Conservation (phyloP, 2,113 vertebrate genomes). For the Carassius gibelio region DNA sequence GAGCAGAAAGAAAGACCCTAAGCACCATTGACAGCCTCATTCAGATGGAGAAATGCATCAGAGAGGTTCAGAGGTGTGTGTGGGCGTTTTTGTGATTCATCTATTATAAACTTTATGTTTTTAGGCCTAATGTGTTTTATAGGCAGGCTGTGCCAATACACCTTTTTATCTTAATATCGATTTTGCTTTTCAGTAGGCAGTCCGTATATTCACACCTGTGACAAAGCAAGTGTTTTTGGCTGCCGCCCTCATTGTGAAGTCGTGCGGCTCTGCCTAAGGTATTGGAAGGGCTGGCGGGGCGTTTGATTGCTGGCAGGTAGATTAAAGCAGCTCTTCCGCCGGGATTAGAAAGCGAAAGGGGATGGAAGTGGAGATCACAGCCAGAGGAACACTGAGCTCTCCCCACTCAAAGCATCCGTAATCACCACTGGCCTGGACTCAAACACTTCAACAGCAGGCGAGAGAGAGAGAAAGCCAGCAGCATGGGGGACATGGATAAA, state of each 20-base stretch:
- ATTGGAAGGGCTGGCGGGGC: conserved; percentile 60
- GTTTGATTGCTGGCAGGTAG: conserved; percentile 75
- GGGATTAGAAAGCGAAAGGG: conserved; percentile 59
- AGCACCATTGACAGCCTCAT: conserved; percentile 41
- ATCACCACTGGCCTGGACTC: conserved; percentile 29
- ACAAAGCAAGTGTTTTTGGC: conserved; percentile 40
- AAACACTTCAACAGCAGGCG: conserved; percentile 14
- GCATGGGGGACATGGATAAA: conserved; percentile 5
- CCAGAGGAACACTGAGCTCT: conserved; percentile 34
- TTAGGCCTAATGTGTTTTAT: not conserved
- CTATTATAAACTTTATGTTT: not conserved
- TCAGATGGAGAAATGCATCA: conserved; percentile 32
- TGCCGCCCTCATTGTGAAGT: conserved; percentile 65
- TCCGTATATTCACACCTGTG: not conserved
- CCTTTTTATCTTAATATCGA: conserved; percentile 7
- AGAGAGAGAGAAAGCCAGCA: not conserved
- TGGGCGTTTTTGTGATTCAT: conserved; percentile 10
- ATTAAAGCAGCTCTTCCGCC: conserved; percentile 69
- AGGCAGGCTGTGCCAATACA: not conserved
- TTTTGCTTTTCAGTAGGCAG: conserved; percentile 1
- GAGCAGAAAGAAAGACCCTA: conserved; percentile 43
- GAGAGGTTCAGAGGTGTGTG: conserved; percentile 19
- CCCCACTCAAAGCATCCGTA: conserved; percentile 18
- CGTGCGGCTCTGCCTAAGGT: conserved; percentile 47
- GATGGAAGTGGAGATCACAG: conserved; percentile 49